Evolutionary conservation across 2,888 invertebrate genomes (phyloP).

Genomic region (Parnassius glacialis): DNA sequence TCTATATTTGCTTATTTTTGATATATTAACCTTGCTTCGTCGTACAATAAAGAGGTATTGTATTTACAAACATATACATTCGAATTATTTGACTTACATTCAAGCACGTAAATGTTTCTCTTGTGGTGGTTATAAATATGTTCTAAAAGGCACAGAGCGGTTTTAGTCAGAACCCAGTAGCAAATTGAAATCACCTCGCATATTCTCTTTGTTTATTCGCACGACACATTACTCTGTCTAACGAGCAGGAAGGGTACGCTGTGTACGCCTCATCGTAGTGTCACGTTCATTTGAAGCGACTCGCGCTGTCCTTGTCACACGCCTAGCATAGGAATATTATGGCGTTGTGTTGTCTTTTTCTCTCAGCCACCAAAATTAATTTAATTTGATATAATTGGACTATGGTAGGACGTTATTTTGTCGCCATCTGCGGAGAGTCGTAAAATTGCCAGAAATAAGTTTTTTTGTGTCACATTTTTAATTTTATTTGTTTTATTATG

Average conservation of each 20-base stretch:
- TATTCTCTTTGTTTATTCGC: neutral
- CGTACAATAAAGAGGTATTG: no score
- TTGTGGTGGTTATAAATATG: no score
- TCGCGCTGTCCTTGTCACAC: neutral
- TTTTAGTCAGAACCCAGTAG: no score
- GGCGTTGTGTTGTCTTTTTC: neutral
- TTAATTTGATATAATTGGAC: slow-evolving; percentile 3
- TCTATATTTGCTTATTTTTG: no score
- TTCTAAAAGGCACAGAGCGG: no score
- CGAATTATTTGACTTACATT: no score
- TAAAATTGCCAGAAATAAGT: slow-evolving; percentile 10
- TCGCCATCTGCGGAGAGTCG: slow-evolving; percentile 17
- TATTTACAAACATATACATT: no score
- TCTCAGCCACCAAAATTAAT: neutral
- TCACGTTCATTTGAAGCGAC: neutral
- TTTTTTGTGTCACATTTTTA: neutral
- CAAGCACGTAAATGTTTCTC: no score
- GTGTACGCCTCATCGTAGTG: neutral
- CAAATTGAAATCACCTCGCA: neutral
- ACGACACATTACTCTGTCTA: slow-evolving; percentile 4
- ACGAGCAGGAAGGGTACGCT: neutral
- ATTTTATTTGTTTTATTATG: slow-evolving; percentile 9
- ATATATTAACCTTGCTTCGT: no score
- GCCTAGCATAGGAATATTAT: neutral
- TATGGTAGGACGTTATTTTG: slow-evolving; percentile 3